These are phyloP conservation scores for Epinephelus moara DNA, from an alignment of 2,113 vertebrate species.

Conservation along the genomic window DNA sequence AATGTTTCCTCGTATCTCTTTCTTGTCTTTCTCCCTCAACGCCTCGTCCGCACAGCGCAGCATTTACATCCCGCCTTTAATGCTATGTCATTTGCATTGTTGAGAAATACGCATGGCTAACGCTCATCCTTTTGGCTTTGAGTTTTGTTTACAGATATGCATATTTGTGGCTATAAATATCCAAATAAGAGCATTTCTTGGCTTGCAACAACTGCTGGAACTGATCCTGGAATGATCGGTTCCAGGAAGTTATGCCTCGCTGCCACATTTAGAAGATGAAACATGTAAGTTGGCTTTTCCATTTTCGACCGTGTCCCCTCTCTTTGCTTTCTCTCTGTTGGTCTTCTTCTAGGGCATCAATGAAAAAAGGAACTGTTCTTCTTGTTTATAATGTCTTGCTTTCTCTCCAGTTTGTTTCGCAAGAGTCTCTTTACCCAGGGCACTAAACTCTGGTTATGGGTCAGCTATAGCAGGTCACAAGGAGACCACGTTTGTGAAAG, in stretches of 20 bases:
- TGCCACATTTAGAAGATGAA: constrained; percentile 4
- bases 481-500: constrained; percentile 57
- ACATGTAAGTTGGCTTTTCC: neutral
- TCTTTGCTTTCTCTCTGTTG: too few species aligned
- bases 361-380: neutral
- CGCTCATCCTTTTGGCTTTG: neutral
- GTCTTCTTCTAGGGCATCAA: neutral
- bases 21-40: neutral
- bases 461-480: constrained; percentile 32
- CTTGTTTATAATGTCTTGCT: constrained; percentile 4
- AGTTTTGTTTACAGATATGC: constrained; percentile 39
- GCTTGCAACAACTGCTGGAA: constrained; percentile 5
- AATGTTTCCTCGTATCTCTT: constrained; percentile 1
- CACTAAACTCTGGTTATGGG: constrained; percentile 49
- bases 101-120: constrained; percentile 17
- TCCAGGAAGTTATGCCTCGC: constrained; percentile 14
- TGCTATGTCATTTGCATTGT: constrained; percentile 12
- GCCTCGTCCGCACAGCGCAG: neutral
- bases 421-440: constrained; percentile 9
- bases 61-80: constrained; percentile 26
- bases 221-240: neutral
- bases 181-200: constrained; percentile 35
- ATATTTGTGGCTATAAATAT: constrained; percentile 45
- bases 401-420: constrained; percentile 18
- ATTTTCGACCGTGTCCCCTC: neutral